Base-by-base conservation (phyloP, 1,140 invertebrate genomes). In the Adelges cooleyi region DNA sequence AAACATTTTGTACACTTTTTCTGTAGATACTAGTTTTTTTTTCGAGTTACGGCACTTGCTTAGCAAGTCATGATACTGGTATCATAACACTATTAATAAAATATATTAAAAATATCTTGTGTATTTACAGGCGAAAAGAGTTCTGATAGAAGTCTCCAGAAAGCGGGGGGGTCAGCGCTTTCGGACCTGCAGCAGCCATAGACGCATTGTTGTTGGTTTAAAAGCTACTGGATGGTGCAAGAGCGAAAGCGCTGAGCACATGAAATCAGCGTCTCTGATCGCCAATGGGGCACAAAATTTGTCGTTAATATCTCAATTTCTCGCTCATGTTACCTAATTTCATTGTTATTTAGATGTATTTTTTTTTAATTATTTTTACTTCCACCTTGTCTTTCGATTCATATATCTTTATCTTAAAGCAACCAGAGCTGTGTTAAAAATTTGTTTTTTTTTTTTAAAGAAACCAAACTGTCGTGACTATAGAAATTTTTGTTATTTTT, bases 311-410 rank as follows among this genome's bases (percentile, higher is more conserved):
- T 62, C 38, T 62, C 56, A 62, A 62, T 48, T 62, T 62, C 42
- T 62, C 42, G 40, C 42, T 62, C 56, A 62, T 62, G 56, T 62
- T 62, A 62, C 56, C 56, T 62, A 62, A 62, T 62, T 62, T 62
- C 56, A 62, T 62, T 62, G 56, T 62, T 62, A 46, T 62, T 62
- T 62, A 62, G 42, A 62, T 62, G 27, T 62, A 48, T 62, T 62
- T 62, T 46, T 54, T 62, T 42, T 56, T 59, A 46, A 48, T 62
- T 62, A 48, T 62, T 48, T 29, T 62, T 62, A 62, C 42, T 62
- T 62, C 56, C 25, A 48, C 15, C 42, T 62, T 62, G 56, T 62
- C 56, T 62, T 62, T 62, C 56, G 56, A 46, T 62, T 62, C 56
- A 62, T 62, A 62, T 62, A 62, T 62, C 56, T 62, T 62, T 62